Percentiles rank a stretch among this genome's conserved stretches.
phyloP scores from a whole-genome alignment of 2,888 invertebrate genomes.

The Syrista parreyssii region DNA sequence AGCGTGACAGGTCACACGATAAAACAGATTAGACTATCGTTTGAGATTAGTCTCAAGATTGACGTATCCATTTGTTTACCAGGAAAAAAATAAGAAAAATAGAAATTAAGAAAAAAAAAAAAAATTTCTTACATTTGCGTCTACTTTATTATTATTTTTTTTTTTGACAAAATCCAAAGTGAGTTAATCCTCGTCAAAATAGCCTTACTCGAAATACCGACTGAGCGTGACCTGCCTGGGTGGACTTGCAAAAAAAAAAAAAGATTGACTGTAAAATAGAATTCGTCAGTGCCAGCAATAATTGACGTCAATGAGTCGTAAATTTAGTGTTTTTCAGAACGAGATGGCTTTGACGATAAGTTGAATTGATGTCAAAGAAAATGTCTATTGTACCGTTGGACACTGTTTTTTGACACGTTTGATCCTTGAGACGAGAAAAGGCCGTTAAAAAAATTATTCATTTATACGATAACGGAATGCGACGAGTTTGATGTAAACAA shows the following conservation, averaged over 20 bases:
- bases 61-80: neutral
- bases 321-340: neutral
- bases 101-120: neutral
- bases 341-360: neutral
- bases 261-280: neutral
- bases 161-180: neutral
- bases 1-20: neutral
- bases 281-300: slow-evolving; percentile 4
- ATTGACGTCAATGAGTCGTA: slow-evolving; percentile 4
- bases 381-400: neutral
- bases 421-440: neutral
- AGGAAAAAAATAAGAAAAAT: neutral
- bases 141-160: neutral
- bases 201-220: neutral
- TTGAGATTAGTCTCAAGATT: neutral
- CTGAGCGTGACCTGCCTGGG: neutral
- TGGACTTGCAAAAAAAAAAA: neutral
- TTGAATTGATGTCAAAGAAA: neutral
- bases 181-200: neutral
- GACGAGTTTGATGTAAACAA: neutral
- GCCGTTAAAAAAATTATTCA: neutral
- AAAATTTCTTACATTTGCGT: neutral
- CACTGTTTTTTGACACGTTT: neutral
- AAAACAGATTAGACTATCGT: neutral
- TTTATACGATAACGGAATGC: neutral